Evolutionary conservation across 2,888 invertebrate genomes (phyloP).

Genomic region (Acanthosoma haemorrhoidale): DNA sequence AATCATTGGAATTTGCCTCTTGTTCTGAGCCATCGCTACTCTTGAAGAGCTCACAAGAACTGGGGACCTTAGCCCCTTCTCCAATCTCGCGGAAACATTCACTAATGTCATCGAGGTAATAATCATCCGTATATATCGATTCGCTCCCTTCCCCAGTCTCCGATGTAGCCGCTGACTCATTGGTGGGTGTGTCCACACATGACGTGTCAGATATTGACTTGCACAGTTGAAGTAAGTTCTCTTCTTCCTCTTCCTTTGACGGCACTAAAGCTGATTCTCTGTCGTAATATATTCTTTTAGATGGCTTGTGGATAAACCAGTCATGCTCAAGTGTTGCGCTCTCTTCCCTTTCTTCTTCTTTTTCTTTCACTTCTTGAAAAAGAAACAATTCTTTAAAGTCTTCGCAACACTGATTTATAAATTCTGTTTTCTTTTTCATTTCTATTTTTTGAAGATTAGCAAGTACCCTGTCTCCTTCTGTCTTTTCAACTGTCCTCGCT

Average conservation of each 20-base stretch:
- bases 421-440: not conserved
- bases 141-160: not conserved
- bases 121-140: not conserved
- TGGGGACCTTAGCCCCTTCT: not conserved
- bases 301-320: not conserved
- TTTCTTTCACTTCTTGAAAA: not conserved
- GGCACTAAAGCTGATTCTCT: not conserved
- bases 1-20: not conserved
- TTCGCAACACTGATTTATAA: not conserved
- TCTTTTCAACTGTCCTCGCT: not conserved
- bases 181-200: not conserved
- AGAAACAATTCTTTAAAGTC: not conserved
- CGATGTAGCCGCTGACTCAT: not conserved
- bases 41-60: not conserved
- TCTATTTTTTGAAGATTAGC: not conserved
- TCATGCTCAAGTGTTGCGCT: not conserved
- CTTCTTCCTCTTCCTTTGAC: not conserved
- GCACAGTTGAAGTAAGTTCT: not conserved
- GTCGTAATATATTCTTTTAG: not conserved
- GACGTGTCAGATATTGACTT: not conserved
- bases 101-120: not conserved
- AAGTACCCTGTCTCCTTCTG: not conserved
- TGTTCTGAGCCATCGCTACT: not conserved
- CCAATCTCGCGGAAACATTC: not conserved
- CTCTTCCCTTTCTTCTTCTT: not conserved